phyloP scores from a whole-genome alignment of 2,113 vertebrate genomes.

The Hydropotes inermis region DNA sequence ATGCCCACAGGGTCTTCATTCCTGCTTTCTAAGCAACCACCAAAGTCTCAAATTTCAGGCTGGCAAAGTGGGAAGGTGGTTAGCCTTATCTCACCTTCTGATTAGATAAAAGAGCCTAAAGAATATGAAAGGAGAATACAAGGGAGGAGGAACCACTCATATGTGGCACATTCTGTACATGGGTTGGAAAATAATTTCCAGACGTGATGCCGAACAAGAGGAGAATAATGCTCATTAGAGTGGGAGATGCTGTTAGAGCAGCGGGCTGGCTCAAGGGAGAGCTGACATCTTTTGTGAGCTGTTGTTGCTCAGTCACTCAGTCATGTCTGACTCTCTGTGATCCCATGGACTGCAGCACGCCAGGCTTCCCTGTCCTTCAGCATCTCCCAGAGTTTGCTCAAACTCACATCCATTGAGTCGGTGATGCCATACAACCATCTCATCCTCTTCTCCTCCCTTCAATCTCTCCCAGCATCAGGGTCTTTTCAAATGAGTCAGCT shows the following conservation, averaged over 20 bases:
- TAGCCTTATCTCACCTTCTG: not conserved
- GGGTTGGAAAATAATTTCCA: not conserved
- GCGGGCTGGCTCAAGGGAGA: not conserved
- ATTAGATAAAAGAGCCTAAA: not conserved
- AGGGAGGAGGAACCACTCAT: not conserved
- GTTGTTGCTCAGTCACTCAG: not conserved
- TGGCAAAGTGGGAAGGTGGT: not conserved
- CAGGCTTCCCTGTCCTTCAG: not conserved
- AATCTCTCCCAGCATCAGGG: not conserved
- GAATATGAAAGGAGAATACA: not conserved
- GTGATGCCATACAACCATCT: not conserved
- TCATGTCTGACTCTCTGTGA: not conserved
- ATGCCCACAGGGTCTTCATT: not conserved
- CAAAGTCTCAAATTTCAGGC: not conserved
- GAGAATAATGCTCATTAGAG: not conserved
- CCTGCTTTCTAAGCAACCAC: not conserved
- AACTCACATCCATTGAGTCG: fast-evolving
- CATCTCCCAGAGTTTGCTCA: not conserved
- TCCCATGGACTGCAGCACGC: fast-evolving
- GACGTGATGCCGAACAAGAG: not conserved
- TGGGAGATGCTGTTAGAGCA: not conserved
- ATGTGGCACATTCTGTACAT: not conserved
- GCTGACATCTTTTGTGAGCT: not conserved
- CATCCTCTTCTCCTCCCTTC: not conserved
- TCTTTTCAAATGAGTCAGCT: not conserved